These are phyloP conservation scores for Anoura caudifer DNA, from an alignment of 2,113 vertebrate species.

Conservation along the genomic window DNA sequence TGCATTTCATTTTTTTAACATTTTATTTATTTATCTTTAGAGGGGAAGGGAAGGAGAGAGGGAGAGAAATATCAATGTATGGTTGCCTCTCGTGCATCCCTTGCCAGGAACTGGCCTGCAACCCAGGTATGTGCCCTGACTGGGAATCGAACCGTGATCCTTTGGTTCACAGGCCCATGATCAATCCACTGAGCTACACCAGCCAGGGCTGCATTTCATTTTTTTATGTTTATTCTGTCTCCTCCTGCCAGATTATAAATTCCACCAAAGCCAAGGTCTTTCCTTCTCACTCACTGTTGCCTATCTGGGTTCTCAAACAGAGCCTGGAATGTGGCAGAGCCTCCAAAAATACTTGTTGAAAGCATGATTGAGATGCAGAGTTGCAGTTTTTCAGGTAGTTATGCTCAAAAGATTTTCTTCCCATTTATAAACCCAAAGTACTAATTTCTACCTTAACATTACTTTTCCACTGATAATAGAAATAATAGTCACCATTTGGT, in stretches of 20 bases:
- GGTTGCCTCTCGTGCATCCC: too few species aligned
- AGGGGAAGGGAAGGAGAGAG: too few species aligned
- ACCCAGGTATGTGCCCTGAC: too few species aligned
- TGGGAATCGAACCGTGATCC: too few species aligned
- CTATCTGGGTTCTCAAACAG: neutral
- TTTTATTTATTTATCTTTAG: too few species aligned
- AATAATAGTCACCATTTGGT: constrained; percentile 58
- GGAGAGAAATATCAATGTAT: too few species aligned
- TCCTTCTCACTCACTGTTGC: neutral
- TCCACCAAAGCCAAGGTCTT: neutral
- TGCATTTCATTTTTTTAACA: too few species aligned
- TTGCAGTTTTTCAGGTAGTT: neutral
- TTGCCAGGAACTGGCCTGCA: too few species aligned
- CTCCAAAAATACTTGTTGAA: neutral
- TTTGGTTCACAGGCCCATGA: too few species aligned
- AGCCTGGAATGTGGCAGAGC: neutral
- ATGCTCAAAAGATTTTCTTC: neutral
- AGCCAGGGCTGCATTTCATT: too few species aligned
- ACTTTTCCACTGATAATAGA: constrained; percentile 49
- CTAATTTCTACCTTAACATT: constrained; percentile 59
- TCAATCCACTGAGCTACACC: too few species aligned
- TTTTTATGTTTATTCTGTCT: neutral
- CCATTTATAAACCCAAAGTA: constrained; percentile 29
- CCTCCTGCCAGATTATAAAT: neutral
- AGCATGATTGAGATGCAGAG: neutral